A percentile compares a stretch with the other conserved stretches of the same genome.
Evolutionary conservation across 1,140 invertebrate genomes (phyloP).

Genomic region (Adelges cooleyi): DNA sequence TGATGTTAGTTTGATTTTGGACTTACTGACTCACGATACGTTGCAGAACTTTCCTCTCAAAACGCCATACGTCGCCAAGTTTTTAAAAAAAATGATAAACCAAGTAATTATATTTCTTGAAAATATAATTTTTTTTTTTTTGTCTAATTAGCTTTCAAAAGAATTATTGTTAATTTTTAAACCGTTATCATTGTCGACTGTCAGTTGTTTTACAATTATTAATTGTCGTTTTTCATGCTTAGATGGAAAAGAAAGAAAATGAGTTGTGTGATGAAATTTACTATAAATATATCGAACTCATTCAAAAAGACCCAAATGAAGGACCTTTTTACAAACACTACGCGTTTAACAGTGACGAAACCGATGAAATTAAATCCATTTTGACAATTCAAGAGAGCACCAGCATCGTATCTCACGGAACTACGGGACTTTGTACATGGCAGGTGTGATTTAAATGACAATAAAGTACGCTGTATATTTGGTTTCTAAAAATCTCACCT

Average conservation of each 20-base stretch:
- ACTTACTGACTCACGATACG: background rate
- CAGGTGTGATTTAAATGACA: conserved; percentile 38
- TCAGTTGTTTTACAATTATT: background rate
- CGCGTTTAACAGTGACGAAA: conserved; percentile 33
- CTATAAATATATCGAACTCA: conserved; percentile 9
- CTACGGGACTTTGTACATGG: conserved; percentile 47
- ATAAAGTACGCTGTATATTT: background rate
- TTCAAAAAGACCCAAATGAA: background rate
- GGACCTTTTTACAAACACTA: conserved; percentile 41
- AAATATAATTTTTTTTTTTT: no score
- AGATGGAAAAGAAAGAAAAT: conserved; percentile 4
- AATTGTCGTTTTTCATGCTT: background rate
- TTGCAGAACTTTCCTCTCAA: conserved; percentile 10
- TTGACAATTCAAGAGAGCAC: conserved; percentile 44
- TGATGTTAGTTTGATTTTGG: background rate
- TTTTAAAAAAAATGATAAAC: conserved; percentile 5
- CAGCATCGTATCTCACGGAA: conserved; percentile 45
- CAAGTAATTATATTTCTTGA: background rate
- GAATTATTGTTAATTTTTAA: no score
- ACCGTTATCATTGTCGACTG: no score
- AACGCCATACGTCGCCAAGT: background rate
- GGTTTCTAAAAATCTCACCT: no score
- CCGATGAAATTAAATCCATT: conserved; percentile 10
- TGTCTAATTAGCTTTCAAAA: no score
- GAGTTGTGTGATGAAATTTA: background rate